phyloP scores from a whole-genome alignment of 1,140 invertebrate genomes.

The Zaprionus ghesquierei region DNA sequence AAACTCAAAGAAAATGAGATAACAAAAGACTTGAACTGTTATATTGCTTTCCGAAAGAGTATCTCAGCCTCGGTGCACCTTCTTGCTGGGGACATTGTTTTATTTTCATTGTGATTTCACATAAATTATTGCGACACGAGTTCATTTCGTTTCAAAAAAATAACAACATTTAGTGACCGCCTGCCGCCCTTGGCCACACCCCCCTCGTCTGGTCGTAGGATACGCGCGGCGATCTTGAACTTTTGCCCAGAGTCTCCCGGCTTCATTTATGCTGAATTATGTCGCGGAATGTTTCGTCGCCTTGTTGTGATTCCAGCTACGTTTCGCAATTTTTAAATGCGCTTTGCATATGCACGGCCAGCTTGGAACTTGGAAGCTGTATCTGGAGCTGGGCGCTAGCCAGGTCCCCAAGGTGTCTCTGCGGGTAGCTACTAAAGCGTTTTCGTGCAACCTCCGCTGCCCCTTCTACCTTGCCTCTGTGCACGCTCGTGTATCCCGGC shows the following conservation, averaged over 20 bases:
- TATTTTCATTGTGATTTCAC: slow-evolving; percentile 25
- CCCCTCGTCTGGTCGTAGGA: slow-evolving; percentile 6
- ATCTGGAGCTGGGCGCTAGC: not conserved
- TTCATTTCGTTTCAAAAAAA: slow-evolving; percentile 40
- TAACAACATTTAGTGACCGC: slow-evolving; percentile 29
- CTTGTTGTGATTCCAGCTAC: slow-evolving; percentile 23
- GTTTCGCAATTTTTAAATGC: slow-evolving; percentile 19
- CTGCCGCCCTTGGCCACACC: slow-evolving; percentile 24
- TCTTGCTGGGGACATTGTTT: slow-evolving; percentile 7
- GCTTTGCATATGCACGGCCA: slow-evolving; percentile 47
- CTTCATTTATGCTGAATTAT: slow-evolving; percentile 55
- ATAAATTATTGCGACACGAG: slow-evolving; percentile 77
- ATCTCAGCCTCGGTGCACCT: too few relatives aligned
- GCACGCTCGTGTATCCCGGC: slow-evolving; percentile 19
- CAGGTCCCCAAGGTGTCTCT: slow-evolving; percentile 44
- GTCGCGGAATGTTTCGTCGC: slow-evolving; percentile 50
- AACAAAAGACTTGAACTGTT: too few relatives aligned
- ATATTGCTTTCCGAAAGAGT: too few relatives aligned
- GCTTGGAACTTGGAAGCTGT: not conserved
- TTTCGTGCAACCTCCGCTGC: not conserved
- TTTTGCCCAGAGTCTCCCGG: slow-evolving; percentile 7
- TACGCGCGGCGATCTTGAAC: slow-evolving; percentile 41
- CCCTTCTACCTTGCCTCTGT: slow-evolving; percentile 4
- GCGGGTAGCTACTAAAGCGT: not conserved
- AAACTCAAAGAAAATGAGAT: too few relatives aligned